Conservation (phyloP, 2,113 vertebrate species). For the Mesembrinibis cayennensis region DNA sequence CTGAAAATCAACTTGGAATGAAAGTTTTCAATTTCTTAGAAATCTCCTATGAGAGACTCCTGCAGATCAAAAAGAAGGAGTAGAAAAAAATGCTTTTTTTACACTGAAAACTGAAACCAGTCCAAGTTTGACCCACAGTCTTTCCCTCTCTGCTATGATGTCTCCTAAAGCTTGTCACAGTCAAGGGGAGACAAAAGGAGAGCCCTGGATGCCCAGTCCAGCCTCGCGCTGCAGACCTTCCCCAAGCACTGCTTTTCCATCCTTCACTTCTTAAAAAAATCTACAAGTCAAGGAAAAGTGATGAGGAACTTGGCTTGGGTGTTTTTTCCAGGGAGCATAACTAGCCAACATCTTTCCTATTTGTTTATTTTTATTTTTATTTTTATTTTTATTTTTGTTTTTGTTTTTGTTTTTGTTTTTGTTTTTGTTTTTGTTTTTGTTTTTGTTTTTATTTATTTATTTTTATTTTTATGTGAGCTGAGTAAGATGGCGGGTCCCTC, state of each 20-base stretch:
- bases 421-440: background rate
- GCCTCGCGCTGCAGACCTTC: background rate
- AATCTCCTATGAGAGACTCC: background rate
- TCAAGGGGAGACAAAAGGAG: background rate
- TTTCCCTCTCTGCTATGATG: background rate
- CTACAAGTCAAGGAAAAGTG: rapidly evolving
- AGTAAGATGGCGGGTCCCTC: background rate
- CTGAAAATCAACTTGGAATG: background rate
- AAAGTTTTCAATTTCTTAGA: background rate
- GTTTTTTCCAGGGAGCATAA: background rate
- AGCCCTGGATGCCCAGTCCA: rapidly evolving
- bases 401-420: background rate
- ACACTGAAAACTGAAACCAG: background rate
- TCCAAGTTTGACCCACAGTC: no score
- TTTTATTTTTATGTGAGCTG: background rate
- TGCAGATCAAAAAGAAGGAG: background rate
- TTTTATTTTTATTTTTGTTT: background rate
- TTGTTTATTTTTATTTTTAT: background rate
- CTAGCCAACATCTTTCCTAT: background rate
- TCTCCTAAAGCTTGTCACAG: background rate
- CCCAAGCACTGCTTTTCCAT: rapidly evolving
- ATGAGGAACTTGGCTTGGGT: background rate
- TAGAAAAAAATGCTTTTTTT: background rate
- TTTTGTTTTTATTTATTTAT: no score
- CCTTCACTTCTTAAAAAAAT: background rate